Conservation (phyloP, 2,113 vertebrate species). For the Theristicus caerulescens region DNA sequence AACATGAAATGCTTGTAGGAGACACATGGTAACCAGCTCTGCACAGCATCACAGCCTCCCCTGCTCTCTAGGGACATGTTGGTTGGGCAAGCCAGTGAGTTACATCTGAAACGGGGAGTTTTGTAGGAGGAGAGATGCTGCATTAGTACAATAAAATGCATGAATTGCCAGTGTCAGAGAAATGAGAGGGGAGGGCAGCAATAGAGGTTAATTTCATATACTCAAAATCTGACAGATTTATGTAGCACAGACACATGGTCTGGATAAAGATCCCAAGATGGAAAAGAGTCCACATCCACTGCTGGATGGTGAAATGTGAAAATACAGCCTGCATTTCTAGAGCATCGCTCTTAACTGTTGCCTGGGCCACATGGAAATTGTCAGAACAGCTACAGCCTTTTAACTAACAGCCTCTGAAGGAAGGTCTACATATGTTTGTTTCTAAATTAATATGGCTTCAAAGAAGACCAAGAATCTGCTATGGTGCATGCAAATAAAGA, state of each 20-base stretch:
- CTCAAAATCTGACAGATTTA: not conserved
- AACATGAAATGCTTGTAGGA: not conserved
- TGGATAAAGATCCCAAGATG: not conserved
- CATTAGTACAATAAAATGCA: not conserved
- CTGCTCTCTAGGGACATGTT: not conserved
- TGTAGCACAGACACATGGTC: not conserved
- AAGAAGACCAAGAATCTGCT: not conserved
- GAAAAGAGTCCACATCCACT: not conserved
- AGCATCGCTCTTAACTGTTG: not conserved
- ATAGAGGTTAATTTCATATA: not conserved
- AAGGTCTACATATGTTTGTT: not conserved
- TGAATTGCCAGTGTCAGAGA: not conserved
- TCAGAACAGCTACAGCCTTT: slow-evolving; percentile 24
- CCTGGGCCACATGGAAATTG: not conserved
- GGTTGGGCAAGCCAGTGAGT: not conserved
- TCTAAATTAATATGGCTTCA: not conserved
- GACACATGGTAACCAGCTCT: not conserved
- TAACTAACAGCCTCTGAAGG: not conserved
- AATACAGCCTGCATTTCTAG: not conserved
- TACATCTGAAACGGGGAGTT: not conserved
- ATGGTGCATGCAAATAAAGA: not conserved
- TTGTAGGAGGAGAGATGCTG: not conserved
- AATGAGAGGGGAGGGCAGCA: not conserved
- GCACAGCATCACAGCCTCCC: not conserved
- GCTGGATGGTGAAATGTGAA: not conserved